These are phyloP conservation scores for Coboldia fuscipes DNA, from an alignment of 1,140 invertebrate genomes.

Conservation along the genomic window DNA sequence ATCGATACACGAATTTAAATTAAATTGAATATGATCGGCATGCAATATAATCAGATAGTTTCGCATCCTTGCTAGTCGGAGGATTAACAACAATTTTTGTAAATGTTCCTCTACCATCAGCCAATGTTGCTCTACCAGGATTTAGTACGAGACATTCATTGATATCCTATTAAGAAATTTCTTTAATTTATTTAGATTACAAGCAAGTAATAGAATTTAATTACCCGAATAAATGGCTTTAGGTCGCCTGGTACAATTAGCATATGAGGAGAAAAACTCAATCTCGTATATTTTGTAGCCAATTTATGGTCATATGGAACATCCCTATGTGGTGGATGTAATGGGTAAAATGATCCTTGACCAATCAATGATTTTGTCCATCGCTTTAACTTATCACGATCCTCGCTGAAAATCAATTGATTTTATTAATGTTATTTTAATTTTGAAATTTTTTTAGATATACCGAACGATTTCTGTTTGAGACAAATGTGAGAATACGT, in stretches of 20 bases:
- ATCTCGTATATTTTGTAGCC: slow-evolving; percentile 39
- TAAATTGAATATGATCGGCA: too few relatives aligned
- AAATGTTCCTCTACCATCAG: slow-evolving; percentile 45
- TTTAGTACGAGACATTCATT: slow-evolving; percentile 61
- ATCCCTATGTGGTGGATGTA: slow-evolving; percentile 47
- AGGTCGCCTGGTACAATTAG: slow-evolving; percentile 69
- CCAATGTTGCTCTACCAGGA: slow-evolving; percentile 57
- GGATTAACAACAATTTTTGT: slow-evolving; percentile 22
- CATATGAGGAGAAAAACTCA: slow-evolving; percentile 54
- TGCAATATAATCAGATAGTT: slow-evolving; percentile 13
- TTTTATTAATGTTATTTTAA: not conserved
- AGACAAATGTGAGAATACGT: slow-evolving; percentile 58
- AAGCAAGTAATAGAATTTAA: not conserved
- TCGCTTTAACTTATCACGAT: slow-evolving; percentile 39
- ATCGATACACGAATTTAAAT: too few relatives aligned
- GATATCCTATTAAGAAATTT: slow-evolving; percentile 31
- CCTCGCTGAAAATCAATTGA: not conserved
- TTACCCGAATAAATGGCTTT: slow-evolving; percentile 58
- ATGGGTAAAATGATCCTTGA: slow-evolving; percentile 63
- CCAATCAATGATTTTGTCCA: slow-evolving; percentile 48
- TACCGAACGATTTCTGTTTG: slow-evolving; percentile 56
- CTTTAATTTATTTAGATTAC: not conserved
- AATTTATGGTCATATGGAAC: slow-evolving; percentile 44
- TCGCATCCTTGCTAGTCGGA: slow-evolving; percentile 8
- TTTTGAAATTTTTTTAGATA: slow-evolving; percentile 17